Evolutionary conservation across 2,113 vertebrate species (phyloP), one percentile per base, ranked within the genome.

Genomic region (Phodopus roborovskii): DNA sequence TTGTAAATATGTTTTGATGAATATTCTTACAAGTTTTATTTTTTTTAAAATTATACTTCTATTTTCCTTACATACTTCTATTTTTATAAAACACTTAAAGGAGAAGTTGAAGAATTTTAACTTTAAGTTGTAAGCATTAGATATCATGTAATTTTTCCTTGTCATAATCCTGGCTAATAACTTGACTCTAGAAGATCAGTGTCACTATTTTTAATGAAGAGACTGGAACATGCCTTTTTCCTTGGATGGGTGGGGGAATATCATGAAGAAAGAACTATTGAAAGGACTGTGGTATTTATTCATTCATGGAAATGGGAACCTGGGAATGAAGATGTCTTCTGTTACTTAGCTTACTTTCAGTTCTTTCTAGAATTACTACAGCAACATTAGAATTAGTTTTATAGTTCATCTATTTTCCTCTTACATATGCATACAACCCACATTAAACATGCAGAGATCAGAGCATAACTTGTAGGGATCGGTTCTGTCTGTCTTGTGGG

Each of bases 1-100:
- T 62, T 92, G 0, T 81, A 93, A 95, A 48, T 90, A 94, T 78
- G 6, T 90, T 74, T 1, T 93, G 70, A 79, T 88, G 56, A 62
- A 4, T 90, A 91, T 68, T 84, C n/a, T 86, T 92, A 39, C 74
- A 93, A 24, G 39, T n/a, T 82, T 95, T 92, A 96, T n/a, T 7
- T 92, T 94, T n/a, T 81, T 79, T 84, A 87, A 87, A 92, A 48
- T 68, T 94, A 66, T 81, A 62, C 62, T 84, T 86, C 50, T 6
- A 58, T 28, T 92, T 94, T 92, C 50, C 83, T 78, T 68, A 33
- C 13, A 64, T 84, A 68, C 68, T 84, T 89, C 42, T 5, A 58
- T 28, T 90, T 93, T 92, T 48, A 86, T 93, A 33, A 50, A 74
- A 53, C 73, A 70, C 83, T 84, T 62, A 83, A 83, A 39, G 24